phyloP scores from a whole-genome alignment of 2,888 invertebrate species.

The Steinernema scapterisci region DNA sequence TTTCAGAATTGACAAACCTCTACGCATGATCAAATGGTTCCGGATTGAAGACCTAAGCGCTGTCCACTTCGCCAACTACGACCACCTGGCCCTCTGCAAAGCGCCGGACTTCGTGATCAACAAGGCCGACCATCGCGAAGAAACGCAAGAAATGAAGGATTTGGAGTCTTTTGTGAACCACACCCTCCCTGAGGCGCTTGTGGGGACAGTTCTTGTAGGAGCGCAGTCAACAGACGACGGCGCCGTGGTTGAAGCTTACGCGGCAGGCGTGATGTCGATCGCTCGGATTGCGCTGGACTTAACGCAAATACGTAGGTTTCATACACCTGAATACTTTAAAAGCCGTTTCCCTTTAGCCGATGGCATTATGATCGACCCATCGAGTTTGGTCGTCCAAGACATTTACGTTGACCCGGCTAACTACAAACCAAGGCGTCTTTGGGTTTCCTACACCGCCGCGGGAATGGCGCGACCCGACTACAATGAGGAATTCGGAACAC shows the following conservation, averaged over 20 bases:
- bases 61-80: slow-evolving; percentile 13
- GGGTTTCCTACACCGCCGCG: background rate
- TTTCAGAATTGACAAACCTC: background rate
- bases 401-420: background rate
- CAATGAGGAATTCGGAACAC: background rate
- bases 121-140: background rate
- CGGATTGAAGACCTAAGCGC: background rate
- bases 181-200: background rate
- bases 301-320: background rate
- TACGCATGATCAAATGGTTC: background rate
- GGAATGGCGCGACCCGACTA: background rate
- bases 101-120: background rate
- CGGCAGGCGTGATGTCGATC: background rate
- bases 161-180: background rate
- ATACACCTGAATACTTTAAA: background rate
- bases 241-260: background rate
- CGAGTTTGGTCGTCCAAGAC: background rate
- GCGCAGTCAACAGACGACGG: background rate
- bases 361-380: background rate
- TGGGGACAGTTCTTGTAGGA: background rate
- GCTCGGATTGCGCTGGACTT: background rate
- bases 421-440: background rate
- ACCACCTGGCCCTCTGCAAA: slow-evolving; percentile 19
- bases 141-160: background rate
- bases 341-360: background rate